A percentile compares a stretch with the other conserved stretches of the same genome.
Evolutionary conservation across 2,888 invertebrate species (phyloP).

Genomic region (Agelastica alni): DNA sequence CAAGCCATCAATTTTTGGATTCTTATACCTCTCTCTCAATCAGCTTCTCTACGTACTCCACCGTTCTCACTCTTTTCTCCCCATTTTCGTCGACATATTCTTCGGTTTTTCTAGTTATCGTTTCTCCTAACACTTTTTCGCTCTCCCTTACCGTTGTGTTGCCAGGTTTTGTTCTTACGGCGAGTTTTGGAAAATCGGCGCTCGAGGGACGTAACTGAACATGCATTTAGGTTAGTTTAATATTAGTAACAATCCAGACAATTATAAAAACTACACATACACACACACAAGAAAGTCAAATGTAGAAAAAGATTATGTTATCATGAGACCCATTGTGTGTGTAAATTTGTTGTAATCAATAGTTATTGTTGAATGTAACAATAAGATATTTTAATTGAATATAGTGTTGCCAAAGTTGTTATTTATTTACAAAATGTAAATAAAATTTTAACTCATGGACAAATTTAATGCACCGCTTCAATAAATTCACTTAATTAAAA

Average conservation of each 20-base stretch:
- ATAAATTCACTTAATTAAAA: too few relatives aligned
- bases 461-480: too few relatives aligned
- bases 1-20: constrained; percentile 27
- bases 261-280: too few relatives aligned
- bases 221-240: constrained; percentile 41
- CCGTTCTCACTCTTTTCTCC: constrained; percentile 83
- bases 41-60: constrained; percentile 93
- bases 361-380: too few relatives aligned
- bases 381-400: too few relatives aligned
- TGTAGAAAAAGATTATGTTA: constrained; percentile 6
- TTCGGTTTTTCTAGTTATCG: constrained; percentile 83
- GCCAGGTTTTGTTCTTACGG: constrained; percentile 84
- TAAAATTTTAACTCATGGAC: too few relatives aligned
- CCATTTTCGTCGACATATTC: constrained; percentile 89
- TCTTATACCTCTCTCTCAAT: constrained; percentile 89
- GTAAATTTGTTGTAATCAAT: too few relatives aligned
- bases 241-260: constrained; percentile 50
- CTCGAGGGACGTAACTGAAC: constrained; percentile 64
- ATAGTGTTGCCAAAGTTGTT: constrained; percentile 26
- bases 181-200: constrained; percentile 80
- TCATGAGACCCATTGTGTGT: background rate
- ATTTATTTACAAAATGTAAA: too few relatives aligned
- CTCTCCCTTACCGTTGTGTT: constrained; percentile 84
- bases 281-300: constrained; percentile 7
- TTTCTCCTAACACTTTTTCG: constrained; percentile 88